These are phyloP conservation scores for Aleiodes leptofemur DNA, from an alignment of 2,888 invertebrate genomes.

Conservation along the genomic window DNA sequence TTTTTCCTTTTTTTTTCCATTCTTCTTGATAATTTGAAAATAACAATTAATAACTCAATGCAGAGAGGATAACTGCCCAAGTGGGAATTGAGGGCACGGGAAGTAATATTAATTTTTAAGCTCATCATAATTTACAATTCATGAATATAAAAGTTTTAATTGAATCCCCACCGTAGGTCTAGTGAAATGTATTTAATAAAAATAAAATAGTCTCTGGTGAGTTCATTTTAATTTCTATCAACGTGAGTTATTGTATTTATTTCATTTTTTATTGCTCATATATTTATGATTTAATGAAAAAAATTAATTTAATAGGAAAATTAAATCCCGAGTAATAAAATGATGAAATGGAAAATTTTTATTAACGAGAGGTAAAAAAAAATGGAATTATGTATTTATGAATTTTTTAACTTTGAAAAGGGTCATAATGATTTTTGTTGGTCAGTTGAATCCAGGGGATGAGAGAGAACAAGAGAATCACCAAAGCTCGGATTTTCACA, in stretches of 20 bases:
- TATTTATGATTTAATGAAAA: too few species aligned
- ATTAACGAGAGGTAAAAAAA: neutral
- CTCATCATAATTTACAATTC: constrained; percentile 22
- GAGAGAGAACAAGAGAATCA: neutral
- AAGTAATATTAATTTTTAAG: constrained; percentile 29
- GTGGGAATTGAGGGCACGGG: neutral
- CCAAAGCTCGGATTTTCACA: too few species aligned
- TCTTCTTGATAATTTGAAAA: neutral
- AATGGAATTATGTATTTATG: neutral
- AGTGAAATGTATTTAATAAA: constrained; percentile 1
- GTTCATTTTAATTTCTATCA: neutral
- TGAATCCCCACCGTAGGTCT: neutral
- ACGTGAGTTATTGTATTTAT: too few species aligned
- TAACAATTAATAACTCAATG: constrained; percentile 7
- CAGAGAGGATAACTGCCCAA: constrained; percentile 2
- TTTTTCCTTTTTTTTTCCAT: neutral
- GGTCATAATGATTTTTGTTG: constrained; percentile 11
- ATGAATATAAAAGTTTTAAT: constrained; percentile 35
- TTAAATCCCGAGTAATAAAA: too few species aligned
- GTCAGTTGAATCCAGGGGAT: constrained; percentile 8
- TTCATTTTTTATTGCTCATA: too few species aligned
- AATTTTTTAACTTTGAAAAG: neutral
- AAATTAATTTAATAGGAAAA: too few species aligned
- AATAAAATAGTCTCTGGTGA: constrained; percentile 2
- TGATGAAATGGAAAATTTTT: neutral